Percentiles rank a stretch among this genome's conserved stretches.
Conservation (phyloP, 92 coral and sea anemone species). For the Epizoanthus illoricatus region DNA sequence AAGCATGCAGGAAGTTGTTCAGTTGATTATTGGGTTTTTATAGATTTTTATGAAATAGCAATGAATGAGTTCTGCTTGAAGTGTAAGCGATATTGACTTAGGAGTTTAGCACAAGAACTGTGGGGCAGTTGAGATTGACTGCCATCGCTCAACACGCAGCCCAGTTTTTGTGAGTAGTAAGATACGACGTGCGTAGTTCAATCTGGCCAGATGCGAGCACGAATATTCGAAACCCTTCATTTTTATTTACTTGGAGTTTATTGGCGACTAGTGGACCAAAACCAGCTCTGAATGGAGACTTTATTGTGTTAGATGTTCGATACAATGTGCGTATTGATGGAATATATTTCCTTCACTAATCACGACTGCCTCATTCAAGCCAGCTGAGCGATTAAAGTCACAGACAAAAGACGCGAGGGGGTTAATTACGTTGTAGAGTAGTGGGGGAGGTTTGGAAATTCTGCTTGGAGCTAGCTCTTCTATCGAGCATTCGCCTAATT, state of each 20-base stretch:
- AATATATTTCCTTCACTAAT: slow-evolving; percentile 21
- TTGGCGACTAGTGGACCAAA: slow-evolving; percentile 74
- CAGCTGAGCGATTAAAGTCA: slow-evolving; percentile 21
- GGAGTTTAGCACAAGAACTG: slow-evolving; percentile 29
- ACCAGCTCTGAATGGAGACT: slow-evolving; percentile 65
- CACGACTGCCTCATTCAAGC: slow-evolving; percentile 37
- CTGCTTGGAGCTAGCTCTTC: slow-evolving; percentile 1
- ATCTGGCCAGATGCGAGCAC: slow-evolving; percentile 24
- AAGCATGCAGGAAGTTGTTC: slow-evolving; percentile 43
- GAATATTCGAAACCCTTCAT: slow-evolving; percentile 18
- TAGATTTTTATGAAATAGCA: slow-evolving; percentile 38
- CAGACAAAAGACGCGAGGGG: slow-evolving; percentile 25
- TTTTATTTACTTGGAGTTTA: slow-evolving; percentile 39
- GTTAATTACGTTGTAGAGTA: slow-evolving; percentile 11
- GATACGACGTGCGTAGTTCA: slow-evolving; percentile 18
- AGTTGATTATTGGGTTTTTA: slow-evolving; percentile 40
- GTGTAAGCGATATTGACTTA: slow-evolving; percentile 39
- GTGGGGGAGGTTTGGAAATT: slow-evolving; percentile 11
- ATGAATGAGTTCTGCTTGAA: slow-evolving; percentile 41
- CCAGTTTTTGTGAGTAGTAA: neutral
- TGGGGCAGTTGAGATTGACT: slow-evolving; percentile 36
- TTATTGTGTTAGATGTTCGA: slow-evolving; percentile 54
- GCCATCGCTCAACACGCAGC: slow-evolving; percentile 30
- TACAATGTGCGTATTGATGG: slow-evolving; percentile 29
- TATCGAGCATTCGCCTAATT: slow-evolving; percentile 3